A percentile compares a stretch with the other conserved stretches of the same genome.
Conservation (phyloP, 2,113 vertebrate genomes). For the Galeopterus variegatus region DNA sequence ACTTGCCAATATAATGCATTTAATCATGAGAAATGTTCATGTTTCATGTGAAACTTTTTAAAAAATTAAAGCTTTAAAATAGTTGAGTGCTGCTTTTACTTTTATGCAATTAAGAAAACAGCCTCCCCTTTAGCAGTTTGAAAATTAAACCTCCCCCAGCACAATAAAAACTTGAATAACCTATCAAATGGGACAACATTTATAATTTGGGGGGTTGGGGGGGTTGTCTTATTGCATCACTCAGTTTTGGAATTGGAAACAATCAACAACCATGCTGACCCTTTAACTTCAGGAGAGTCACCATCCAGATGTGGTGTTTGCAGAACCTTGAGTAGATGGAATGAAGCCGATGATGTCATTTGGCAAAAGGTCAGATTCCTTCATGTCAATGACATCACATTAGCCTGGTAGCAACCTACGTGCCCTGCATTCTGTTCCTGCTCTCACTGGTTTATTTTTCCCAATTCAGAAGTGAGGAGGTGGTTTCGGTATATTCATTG, state of each 20-base stretch:
- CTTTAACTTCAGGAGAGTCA: not conserved
- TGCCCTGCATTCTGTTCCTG: not conserved
- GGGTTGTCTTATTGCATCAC: not conserved
- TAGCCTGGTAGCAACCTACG: not conserved
- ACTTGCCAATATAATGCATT: not conserved
- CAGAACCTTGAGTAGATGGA: not conserved
- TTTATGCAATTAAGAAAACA: conserved; percentile 16
- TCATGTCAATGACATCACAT: too few relatives aligned
- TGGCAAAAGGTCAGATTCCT: not conserved
- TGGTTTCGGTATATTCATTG: not conserved
- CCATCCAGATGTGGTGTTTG: not conserved
- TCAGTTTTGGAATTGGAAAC: not conserved
- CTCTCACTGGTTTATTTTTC: not conserved
- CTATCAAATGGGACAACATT: not conserved
- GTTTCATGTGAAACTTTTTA: not conserved
- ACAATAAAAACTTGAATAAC: not conserved
- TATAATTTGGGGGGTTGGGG: not conserved
- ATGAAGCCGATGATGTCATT: not conserved
- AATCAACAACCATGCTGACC: not conserved
- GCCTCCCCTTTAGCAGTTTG: not conserved
- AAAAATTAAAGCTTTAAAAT: conserved; percentile 11
- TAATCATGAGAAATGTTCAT: not conserved
- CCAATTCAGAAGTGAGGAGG: not conserved
- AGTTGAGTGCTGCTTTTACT: not conserved
- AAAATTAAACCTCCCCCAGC: not conserved